These are phyloP conservation scores for Stratiolaelaps scimitus DNA, from an alignment of 1,140 invertebrate species.

Conservation along the genomic window DNA sequence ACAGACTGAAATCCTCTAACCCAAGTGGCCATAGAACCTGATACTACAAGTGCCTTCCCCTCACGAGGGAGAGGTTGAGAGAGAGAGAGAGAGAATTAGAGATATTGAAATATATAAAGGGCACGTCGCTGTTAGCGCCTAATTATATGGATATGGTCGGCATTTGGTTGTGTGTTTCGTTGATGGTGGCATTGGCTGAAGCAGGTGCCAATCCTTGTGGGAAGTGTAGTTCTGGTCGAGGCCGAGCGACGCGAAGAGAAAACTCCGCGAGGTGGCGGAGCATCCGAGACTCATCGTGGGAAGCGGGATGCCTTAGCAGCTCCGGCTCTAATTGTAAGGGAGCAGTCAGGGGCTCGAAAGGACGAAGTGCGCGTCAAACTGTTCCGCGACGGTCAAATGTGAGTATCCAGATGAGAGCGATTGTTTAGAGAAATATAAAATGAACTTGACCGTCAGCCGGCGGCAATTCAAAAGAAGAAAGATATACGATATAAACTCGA, in stretches of 20 bases:
- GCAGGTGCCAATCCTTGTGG: not conserved
- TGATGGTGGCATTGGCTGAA: slow-evolving; percentile 28
- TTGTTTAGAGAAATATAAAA: too few species aligned
- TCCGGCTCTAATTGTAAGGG: slow-evolving; percentile 29
- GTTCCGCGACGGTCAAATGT: slow-evolving; percentile 23
- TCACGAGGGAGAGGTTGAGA: too few species aligned
- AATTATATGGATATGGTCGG: not conserved
- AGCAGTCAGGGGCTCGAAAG: slow-evolving; percentile 12
- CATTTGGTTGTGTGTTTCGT: slow-evolving; percentile 9
- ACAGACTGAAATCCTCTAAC: too few species aligned
- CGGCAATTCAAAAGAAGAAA: too few species aligned
- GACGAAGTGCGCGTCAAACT: slow-evolving; percentile 25
- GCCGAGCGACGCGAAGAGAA: slow-evolving; percentile 28
- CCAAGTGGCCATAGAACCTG: too few species aligned
- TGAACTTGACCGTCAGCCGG: too few species aligned
- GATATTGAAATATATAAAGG: too few species aligned
- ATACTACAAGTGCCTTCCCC: too few species aligned
- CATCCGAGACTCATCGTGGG: slow-evolving; percentile 26
- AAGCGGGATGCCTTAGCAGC: not conserved
- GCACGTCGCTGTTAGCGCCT: too few species aligned
- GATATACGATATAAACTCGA: too few species aligned
- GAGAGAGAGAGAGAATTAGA: too few species aligned
- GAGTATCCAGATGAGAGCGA: not conserved
- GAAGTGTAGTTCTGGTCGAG: slow-evolving; percentile 19
- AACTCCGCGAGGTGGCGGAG: slow-evolving; percentile 27